Conservation (phyloP, 2,888 invertebrate genomes). For the Thera obeliscata region DNA sequence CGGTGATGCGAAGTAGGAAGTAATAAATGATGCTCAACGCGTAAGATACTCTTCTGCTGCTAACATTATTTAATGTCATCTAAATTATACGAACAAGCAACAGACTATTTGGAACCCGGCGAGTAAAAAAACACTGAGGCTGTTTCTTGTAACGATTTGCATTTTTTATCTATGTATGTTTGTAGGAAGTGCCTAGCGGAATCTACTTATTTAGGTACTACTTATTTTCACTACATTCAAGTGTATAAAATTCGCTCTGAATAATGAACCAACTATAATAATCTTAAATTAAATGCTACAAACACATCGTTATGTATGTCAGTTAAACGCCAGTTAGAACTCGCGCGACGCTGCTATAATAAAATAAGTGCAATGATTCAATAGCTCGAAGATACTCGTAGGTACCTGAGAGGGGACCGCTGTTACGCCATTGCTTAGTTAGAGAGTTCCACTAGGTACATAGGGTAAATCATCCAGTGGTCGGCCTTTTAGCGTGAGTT, state of each 20-base stretch:
- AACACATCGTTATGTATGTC: constrained; percentile 2
- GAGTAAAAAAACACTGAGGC: neutral
- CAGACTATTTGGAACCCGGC: neutral
- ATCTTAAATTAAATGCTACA: neutral
- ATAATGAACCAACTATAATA: neutral
- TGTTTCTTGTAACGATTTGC: too few relatives aligned
- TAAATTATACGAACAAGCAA: neutral
- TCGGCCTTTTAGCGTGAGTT: too few relatives aligned
- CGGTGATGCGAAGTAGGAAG: constrained; percentile 34
- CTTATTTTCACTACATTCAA: too few relatives aligned
- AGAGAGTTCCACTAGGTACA: constrained; percentile 25
- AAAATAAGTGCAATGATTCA: constrained; percentile 35
- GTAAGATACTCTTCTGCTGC: neutral
- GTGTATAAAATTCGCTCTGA: too few relatives aligned
- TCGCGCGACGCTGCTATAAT: constrained; percentile 26
- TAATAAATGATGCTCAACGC: constrained; percentile 29
- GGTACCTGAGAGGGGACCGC: constrained; percentile 30
- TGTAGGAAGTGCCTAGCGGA: too few relatives aligned
- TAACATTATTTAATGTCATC: neutral
- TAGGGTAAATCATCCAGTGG: too few relatives aligned
- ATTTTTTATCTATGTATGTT: too few relatives aligned
- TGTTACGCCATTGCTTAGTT: constrained; percentile 30
- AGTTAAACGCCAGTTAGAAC: constrained; percentile 12
- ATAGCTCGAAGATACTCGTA: constrained; percentile 22
- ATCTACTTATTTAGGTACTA: too few relatives aligned